Evolutionary conservation across 2,113 vertebrate species (phyloP), one percentile per base, ranked within the genome.

Genomic region (Colaptes auratus): DNA sequence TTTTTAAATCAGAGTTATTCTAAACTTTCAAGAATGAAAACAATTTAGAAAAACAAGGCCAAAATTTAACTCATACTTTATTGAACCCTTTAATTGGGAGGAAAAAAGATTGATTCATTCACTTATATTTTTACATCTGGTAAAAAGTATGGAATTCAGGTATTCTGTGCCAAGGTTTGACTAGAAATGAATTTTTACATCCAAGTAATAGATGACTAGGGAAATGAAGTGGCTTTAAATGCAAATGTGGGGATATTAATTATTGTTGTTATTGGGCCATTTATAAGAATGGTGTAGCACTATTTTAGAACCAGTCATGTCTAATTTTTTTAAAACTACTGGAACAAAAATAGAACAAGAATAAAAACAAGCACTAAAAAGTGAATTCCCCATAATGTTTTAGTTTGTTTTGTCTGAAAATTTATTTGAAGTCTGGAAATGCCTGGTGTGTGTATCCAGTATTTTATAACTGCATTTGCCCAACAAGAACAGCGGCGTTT

Each of bases 391-490:
- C 58, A 92, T 87, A 92, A 95, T 14, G 18, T 96, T 97, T 96
- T 90, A 92, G 90, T 94, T 96, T 96, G 93, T 93, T 91, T 93
- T 89, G 94, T 95, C 80, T 92, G 82, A 89, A 82, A 92, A 96
- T 92, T 92, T 95, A 93, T 93, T 96, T 71, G 63, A 90, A 94
- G 96, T 96, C 96, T 97, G 91, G 95, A 96, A 96, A 85, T 95
- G 97, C 89, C 93, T 96, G 95, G 66, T 95, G 89, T 64, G 87
- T 30, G 15, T 94, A 95, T 91, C 96, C 77, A 93, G 59, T 89
- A 89, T 87, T 96, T 95, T 95, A 86, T 95, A 96, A 97, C 92
- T 90, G 97, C 93, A 95, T 97, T 97, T 96, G 96, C 96, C 96
- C 92, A 77, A 96, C 93, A 95, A 97, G 92, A 95, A 70, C 0